A percentile compares a stretch with the other conserved stretches of the same genome.
Evolutionary conservation across 2,113 vertebrate species (phyloP).

Genomic region (Boleophthalmus pectinirostris): DNA sequence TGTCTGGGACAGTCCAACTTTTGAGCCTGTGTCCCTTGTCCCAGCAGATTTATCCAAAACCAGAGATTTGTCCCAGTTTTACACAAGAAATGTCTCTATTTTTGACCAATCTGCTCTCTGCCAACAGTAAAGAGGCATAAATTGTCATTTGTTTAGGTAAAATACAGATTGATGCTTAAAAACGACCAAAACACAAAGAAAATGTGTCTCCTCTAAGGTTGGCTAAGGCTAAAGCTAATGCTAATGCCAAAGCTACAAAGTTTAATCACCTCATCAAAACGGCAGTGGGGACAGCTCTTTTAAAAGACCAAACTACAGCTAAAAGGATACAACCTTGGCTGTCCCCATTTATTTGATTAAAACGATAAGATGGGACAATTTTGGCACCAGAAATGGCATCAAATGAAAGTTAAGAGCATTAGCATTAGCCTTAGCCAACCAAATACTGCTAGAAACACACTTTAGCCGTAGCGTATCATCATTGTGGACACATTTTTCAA

Average conservation of each 20-base stretch:
- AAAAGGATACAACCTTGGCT: conserved; percentile 39
- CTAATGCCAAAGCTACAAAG: conserved; percentile 22
- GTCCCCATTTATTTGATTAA: conserved; percentile 1
- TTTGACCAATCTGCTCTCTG: too few relatives aligned
- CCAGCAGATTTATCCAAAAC: too few relatives aligned
- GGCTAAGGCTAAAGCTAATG: neutral
- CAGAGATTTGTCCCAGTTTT: too few relatives aligned
- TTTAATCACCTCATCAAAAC: conserved; percentile 60
- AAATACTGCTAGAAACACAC: neutral
- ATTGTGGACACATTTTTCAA: neutral
- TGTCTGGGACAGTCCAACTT: too few relatives aligned
- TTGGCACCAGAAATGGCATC: neutral
- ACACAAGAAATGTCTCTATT: too few relatives aligned
- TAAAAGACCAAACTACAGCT: conserved; percentile 27
- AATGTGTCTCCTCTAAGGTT: conserved; percentile 38
- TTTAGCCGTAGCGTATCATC: neutral
- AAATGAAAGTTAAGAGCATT: neutral
- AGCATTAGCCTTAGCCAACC: neutral
- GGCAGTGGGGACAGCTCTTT: conserved; percentile 37
- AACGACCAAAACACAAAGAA: too few relatives aligned
- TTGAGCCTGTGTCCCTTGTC: too few relatives aligned
- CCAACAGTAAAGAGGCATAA: too few relatives aligned
- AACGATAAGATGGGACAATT: neutral
- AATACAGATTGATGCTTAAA: too few relatives aligned
- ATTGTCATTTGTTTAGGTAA: too few relatives aligned